Conservation (phyloP, 92 coral and sea anemone species). For the Zoanthus gigantus region DNA sequence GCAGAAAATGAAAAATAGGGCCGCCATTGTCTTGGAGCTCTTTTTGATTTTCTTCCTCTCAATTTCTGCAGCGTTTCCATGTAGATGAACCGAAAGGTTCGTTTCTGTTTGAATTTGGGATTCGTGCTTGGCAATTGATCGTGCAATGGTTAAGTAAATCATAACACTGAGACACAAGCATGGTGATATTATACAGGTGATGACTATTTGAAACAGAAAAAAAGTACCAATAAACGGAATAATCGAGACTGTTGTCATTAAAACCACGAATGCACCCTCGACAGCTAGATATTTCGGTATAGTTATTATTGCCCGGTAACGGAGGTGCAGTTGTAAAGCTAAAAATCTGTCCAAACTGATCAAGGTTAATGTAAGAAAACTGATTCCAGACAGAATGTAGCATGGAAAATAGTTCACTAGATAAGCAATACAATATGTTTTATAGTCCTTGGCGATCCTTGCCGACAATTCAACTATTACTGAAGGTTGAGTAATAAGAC, state of each 20-base stretch:
- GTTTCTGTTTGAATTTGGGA: conserved; percentile 6
- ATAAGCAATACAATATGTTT: conserved; percentile 32
- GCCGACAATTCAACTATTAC: conserved; percentile 27
- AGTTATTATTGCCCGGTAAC: conserved; percentile 25
- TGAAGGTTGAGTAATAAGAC: conserved; percentile 28
- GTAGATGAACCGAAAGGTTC: background rate
- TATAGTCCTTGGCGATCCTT: conserved; percentile 11
- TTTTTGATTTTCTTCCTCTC: conserved; percentile 7
- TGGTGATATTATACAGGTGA: conserved; percentile 26
- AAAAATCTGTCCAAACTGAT: conserved; percentile 38
- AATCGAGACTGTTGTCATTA: background rate
- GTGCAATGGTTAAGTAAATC: conserved; percentile 20
- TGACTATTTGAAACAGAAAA: conserved; percentile 5
- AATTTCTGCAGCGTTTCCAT: background rate
- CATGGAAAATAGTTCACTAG: conserved; percentile 38
- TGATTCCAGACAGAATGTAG: conserved; percentile 44
- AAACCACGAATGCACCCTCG: conserved; percentile 14
- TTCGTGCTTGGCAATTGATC: conserved; percentile 36
- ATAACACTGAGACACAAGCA: conserved; percentile 3
- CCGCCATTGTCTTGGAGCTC: conserved; percentile 37
- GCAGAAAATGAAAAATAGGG: conserved; percentile 28
- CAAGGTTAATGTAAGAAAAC: conserved; percentile 31
- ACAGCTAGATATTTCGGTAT: conserved; percentile 25
- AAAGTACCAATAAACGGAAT: conserved; percentile 22
- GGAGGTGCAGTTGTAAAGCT: conserved; percentile 41